These are phyloP conservation scores for Bufotes viridis DNA, from an alignment of 2,797 vertebrate genomes.

Conservation along the genomic window DNA sequence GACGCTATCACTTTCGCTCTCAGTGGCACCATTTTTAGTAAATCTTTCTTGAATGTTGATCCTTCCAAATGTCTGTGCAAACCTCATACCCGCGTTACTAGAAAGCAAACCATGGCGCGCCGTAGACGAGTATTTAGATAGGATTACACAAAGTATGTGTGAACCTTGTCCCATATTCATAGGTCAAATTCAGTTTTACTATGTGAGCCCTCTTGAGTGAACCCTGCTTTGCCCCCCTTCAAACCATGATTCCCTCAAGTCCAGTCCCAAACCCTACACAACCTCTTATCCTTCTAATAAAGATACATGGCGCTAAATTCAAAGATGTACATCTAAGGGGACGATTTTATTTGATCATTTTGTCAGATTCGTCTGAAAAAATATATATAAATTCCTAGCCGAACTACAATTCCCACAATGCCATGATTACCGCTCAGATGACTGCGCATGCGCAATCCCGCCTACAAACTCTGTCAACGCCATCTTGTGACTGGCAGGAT, in stretches of 20 bases:
- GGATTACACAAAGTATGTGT: background rate
- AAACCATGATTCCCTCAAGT: background rate
- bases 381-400: background rate
- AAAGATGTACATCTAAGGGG: background rate
- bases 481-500: conserved; percentile 43
- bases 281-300: background rate
- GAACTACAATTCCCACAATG: conserved; percentile 46
- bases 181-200: background rate
- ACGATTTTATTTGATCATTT: background rate
- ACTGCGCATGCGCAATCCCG: background rate
- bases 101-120: too few relatives aligned
- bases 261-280: background rate
- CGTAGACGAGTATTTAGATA: background rate
- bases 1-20: background rate
- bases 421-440: background rate
- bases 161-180: background rate
- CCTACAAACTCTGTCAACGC: background rate
- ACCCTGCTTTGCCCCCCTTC: too few relatives aligned
- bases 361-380: background rate
- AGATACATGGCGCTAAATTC: background rate
- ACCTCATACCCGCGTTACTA: background rate
- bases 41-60: background rate
- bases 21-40: background rate
- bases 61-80: background rate
- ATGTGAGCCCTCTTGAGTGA: background rate